Percentiles rank a stretch among this genome's conserved stretches.
These are phyloP conservation scores for Diplodus puntazzo DNA, from an alignment of 2,797 vertebrate species.

Conservation along the genomic window DNA sequence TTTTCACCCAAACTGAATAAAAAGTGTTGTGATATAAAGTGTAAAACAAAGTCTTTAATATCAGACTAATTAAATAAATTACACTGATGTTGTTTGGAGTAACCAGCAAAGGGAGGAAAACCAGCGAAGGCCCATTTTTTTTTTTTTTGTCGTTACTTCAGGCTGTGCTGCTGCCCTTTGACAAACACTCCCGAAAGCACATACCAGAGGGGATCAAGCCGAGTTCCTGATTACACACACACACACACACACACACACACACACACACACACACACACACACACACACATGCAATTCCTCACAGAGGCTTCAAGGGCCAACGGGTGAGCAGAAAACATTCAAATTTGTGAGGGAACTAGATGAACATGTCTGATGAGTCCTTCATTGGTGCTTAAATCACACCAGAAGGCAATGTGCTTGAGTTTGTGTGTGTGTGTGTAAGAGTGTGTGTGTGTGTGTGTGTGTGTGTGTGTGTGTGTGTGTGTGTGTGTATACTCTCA, in stretches of 20 bases:
- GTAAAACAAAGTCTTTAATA: slow-evolving; percentile 16
- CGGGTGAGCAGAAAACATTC: slow-evolving; percentile 72
- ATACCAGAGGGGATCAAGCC: slow-evolving; percentile 84
- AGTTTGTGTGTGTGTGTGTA: too few species aligned
- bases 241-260: slow-evolving; percentile 52
- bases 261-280: slow-evolving; percentile 61
- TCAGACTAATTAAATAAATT: slow-evolving; percentile 24
- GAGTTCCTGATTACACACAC: slow-evolving; percentile 75
- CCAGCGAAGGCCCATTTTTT: slow-evolving; percentile 42
- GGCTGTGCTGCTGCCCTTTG: slow-evolving; percentile 79
- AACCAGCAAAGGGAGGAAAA: slow-evolving; percentile 26
- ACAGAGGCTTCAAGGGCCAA: slow-evolving; percentile 68
- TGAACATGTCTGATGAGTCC: slow-evolving; percentile 82
- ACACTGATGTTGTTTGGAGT: background rate
- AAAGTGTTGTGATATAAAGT: background rate
- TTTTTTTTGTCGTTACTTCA: slow-evolving; percentile 65
- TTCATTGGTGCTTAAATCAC: slow-evolving; percentile 79
- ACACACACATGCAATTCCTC: slow-evolving; percentile 52
- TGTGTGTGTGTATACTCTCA: slow-evolving; percentile 42
- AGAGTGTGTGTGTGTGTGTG: slow-evolving; percentile 24
- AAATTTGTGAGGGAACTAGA: slow-evolving; percentile 76
- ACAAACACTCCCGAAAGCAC: slow-evolving; percentile 80
- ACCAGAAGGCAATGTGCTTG: slow-evolving; percentile 60
- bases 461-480: slow-evolving; percentile 31
- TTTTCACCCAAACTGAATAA: background rate